Conservation (phyloP, 2,888 invertebrate genomes). For the Phasia obesa region DNA sequence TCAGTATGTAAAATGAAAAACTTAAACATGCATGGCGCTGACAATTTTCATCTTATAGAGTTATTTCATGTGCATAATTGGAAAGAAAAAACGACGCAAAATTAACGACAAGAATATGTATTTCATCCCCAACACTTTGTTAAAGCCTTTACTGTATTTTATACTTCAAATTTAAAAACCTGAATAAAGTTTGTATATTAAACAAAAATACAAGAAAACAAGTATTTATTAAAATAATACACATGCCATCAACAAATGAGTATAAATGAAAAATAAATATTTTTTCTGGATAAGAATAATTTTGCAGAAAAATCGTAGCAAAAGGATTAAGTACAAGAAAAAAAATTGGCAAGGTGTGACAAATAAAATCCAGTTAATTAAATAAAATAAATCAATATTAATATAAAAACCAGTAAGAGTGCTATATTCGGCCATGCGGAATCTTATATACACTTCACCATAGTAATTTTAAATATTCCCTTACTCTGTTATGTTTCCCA, state of each 20-base stretch:
- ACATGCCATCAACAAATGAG: background rate
- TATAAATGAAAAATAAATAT: conserved; percentile 19
- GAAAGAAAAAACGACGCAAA: too few relatives aligned
- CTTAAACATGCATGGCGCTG: too few relatives aligned
- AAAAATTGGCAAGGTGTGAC: background rate
- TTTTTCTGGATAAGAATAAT: background rate
- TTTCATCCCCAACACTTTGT: too few relatives aligned
- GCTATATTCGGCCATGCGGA: too few relatives aligned
- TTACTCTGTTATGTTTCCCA: too few relatives aligned
- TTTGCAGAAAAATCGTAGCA: background rate
- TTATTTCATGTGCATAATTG: too few relatives aligned
- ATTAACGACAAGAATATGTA: too few relatives aligned
- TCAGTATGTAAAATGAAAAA: too few relatives aligned
- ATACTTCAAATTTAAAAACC: conserved; percentile 2
- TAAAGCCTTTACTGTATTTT: background rate
- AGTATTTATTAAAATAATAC: conserved; percentile 40
- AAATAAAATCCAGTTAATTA: conserved; percentile 1
- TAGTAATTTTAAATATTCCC: too few relatives aligned
- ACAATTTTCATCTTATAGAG: too few relatives aligned
- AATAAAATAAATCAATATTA: background rate
- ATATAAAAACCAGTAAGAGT: too few relatives aligned
- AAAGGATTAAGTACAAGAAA: conserved; percentile 17
- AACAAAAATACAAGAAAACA: conserved; percentile 11
- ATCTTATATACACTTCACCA: too few relatives aligned
- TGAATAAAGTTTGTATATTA: conserved; percentile 12